Base-by-base conservation (phyloP, 2,888 invertebrate species). In the Aleiodes leptofemur region DNA sequence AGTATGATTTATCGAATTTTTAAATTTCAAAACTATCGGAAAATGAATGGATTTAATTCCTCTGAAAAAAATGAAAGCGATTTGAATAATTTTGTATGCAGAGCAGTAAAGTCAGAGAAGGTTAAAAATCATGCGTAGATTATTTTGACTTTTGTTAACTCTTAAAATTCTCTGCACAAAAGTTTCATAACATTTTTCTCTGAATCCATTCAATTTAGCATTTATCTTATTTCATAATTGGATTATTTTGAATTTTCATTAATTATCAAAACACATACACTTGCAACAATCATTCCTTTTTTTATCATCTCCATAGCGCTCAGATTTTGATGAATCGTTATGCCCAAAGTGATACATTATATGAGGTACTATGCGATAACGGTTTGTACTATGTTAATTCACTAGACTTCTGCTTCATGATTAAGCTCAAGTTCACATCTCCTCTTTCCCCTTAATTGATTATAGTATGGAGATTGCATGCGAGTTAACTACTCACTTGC, bases 291-390 rank as follows among this genome's bases (percentile, higher is more conserved):
- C 16, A 38, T 14, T 61, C 14, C 38, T 16, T 61, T 5, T 5
- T 38, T 43, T 16, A 61, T 38, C 9, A 43, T 38, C 43, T n/a
- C 43, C 0, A n/a, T 3, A 3, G 38, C 38, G 38, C 38, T 13
- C n/a, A 16, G n/a, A 43, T 29, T 75, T 72, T 81, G 80, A 81
- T 81, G 80, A 75, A 81, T 81, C 68, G 75, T 61, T 73, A 16
- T 34, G 53, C 43, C 38, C 11, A 43, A 78, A 74, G 76, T 79
- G 77, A 81, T 78, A 73, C 72, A 78, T 77, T 71, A 76, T 48
- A 56, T 13, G n/a, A 14, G 34, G 68, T 8, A 53, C 16, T 56
- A 53, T 76, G 69, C 50, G 53, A 69, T 72, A 74, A 70, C 51
- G 68, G 50, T 31, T 68, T 23, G 51, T 31, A 50, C 50, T 68